Base-by-base conservation (phyloP, 2,888 invertebrate genomes). In the Meta bourneti region DNA sequence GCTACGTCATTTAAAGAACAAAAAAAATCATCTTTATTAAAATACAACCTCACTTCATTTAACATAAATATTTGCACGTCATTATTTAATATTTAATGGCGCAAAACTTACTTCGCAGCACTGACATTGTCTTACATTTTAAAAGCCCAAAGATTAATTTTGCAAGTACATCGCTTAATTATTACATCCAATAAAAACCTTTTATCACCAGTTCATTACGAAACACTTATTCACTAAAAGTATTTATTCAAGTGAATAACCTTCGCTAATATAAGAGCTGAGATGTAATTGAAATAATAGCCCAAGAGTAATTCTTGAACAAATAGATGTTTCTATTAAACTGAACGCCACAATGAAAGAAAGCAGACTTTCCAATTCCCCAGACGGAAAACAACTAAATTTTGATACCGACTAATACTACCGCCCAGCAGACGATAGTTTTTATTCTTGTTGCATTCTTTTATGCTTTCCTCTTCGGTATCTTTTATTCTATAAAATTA, bases 341-440 rank as follows among this genome's bases (percentile, higher is more conserved):
- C 34, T 34, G 34, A 61, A 11, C 61, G 16, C 13, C 61, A 11
- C 0, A 13, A 11, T 61, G 61, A 9, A 61, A 61, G 61, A 61
- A 61, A 61, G 16, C 61, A 61, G 61, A 61, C 61, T 61, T 61
- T 16, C 61, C 61, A 61, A 61, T 61, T 61, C 61, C 61, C 79
- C 79, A 79, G 79, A 79, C 79, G 20, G 20, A 7, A 16, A 79
- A 61, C 79, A 69, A 20, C 69, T 61, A 79, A 69, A 79, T 11
- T 79, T 79, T 34, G 34, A 34, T 34, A 34, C 34, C 34, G 34
- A 34, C 34, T 34, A 34, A 34, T 34, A 61, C 34, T 79, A 61
- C 79, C 54, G 61, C 20, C 61, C 7, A 49, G 61, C 79, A 79
- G 79, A 79, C 79, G 79, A 79, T 79, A 61, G 34, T 79, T 72